Conservation (phyloP, 2,888 invertebrate species). For the Galerucella pusilla region DNA sequence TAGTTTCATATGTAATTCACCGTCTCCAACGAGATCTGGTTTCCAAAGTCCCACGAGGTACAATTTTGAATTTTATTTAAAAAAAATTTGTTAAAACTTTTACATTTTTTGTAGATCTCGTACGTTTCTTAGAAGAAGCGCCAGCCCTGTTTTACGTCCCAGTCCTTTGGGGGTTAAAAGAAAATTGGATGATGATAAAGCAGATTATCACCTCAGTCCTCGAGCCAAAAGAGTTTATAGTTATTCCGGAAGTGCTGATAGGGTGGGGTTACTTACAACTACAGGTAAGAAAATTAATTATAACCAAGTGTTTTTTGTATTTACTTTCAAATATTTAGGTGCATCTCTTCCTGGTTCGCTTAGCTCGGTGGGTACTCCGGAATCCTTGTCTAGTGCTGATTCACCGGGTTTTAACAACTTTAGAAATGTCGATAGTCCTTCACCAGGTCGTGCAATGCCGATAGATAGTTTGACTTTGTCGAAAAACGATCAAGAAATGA, state of each 20-base stretch:
- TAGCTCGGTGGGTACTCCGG: slow-evolving; percentile 71
- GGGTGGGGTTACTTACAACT: slow-evolving; percentile 63
- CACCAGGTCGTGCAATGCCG: slow-evolving; percentile 64
- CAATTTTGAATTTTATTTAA: background rate
- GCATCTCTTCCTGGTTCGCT: slow-evolving; percentile 67
- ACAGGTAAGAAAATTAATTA: slow-evolving; percentile 45
- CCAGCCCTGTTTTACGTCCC: slow-evolving; percentile 72
- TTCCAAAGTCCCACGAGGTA: slow-evolving; percentile 73
- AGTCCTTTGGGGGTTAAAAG: slow-evolving; percentile 74
- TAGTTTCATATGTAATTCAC: slow-evolving; percentile 60
- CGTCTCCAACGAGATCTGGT: slow-evolving; percentile 62
- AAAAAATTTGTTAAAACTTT: background rate
- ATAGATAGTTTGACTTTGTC: slow-evolving; percentile 57
- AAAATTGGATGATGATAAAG: slow-evolving; percentile 71
- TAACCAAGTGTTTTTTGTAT: background rate
- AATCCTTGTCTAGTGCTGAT: slow-evolving; percentile 72
- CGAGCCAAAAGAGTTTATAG: slow-evolving; percentile 65
- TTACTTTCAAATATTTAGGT: slow-evolving; percentile 10
- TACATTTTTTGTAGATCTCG: slow-evolving; percentile 60
- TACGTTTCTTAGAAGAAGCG: slow-evolving; percentile 82
- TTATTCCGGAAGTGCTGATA: slow-evolving; percentile 56
- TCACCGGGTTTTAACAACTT: slow-evolving; percentile 70
- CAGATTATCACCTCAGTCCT: slow-evolving; percentile 61
- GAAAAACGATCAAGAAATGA: slow-evolving; percentile 64
- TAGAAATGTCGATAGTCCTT: slow-evolving; percentile 68